phyloP scores from a whole-genome alignment of 2,797 vertebrate genomes.

The Erpetoichthys calabaricus region DNA sequence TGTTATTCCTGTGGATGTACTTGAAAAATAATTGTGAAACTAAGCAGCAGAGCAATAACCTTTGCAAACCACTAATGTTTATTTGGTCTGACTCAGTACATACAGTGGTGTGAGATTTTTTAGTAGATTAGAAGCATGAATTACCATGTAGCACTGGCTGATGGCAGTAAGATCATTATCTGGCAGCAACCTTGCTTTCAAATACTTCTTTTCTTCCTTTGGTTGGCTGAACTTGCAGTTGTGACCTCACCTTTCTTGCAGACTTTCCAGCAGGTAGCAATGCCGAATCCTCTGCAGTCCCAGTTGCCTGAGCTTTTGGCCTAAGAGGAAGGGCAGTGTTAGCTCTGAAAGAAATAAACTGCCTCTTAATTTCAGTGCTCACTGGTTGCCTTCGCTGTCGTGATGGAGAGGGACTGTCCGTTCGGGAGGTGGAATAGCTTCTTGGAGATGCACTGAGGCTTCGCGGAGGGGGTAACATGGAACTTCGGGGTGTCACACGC shows the following conservation, averaged over 20 bases:
- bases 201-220: slow-evolving; percentile 21
- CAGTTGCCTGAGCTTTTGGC: slow-evolving; percentile 31
- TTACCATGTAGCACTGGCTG: neutral
- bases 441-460: slow-evolving; percentile 64
- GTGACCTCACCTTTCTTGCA: slow-evolving; percentile 52
- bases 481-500: slow-evolving; percentile 36
- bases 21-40: too few species aligned
- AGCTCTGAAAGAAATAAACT: slow-evolving; percentile 38
- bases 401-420: slow-evolving; percentile 77
- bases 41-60: too few species aligned
- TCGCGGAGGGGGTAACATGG: slow-evolving; percentile 47
- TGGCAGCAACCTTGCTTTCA: slow-evolving; percentile 50
- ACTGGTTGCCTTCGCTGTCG: slow-evolving; percentile 45
- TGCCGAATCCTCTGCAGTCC: slow-evolving; percentile 36
- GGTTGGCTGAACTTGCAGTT: slow-evolving; percentile 32
- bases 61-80: slow-evolving; percentile 8
- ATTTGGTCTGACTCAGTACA: slow-evolving; percentile 12
- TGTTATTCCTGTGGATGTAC: too few species aligned
- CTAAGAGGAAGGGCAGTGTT: slow-evolving; percentile 36
- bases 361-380: slow-evolving; percentile 28
- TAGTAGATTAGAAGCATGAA: slow-evolving; percentile 12
- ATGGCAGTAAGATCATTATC: slow-evolving; percentile 53
- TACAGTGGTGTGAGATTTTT: slow-evolving; percentile 11
- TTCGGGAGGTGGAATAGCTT: slow-evolving; percentile 55
- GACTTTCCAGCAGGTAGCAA: slow-evolving; percentile 40